Conservation (phyloP, 2,888 invertebrate genomes). For the Agonopterix heracliana region DNA sequence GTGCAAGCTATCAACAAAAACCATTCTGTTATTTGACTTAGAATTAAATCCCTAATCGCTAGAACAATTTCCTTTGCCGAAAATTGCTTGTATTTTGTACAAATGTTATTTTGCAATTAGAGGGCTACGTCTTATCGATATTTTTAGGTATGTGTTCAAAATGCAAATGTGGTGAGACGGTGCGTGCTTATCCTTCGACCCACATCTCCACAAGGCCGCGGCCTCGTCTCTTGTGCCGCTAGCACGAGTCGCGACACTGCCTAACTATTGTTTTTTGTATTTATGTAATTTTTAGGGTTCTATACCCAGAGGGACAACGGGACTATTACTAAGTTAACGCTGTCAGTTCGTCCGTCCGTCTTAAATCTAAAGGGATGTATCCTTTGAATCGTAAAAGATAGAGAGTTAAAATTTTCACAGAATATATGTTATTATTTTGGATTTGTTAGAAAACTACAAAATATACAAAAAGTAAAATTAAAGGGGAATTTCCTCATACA, state of each 20-base stretch:
- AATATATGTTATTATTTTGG: no score
- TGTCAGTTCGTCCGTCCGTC: no score
- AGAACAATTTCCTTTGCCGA: conserved; percentile 35
- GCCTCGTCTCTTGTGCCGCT: conserved; percentile 32
- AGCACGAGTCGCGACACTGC: conserved; percentile 33
- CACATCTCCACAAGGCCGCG: conserved; percentile 68
- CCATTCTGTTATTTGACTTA: conserved; percentile 4
- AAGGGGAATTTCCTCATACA: no score
- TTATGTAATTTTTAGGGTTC: no score
- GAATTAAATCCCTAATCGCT: conserved; percentile 23
- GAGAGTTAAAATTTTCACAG: no score
- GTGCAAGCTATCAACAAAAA: conserved; percentile 15
- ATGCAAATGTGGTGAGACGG: conserved; percentile 57
- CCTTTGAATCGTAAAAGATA: no score
- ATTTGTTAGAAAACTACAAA: no score
- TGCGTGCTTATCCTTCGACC: conserved; percentile 68
- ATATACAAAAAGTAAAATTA: no score
- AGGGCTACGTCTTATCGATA: conserved; percentile 34
- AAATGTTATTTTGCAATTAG: conserved; percentile 58
- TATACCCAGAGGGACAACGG: no score
- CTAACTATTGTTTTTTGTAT: background rate
- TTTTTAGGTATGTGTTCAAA: conserved; percentile 48
- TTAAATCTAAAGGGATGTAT: no score
- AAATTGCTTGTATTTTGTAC: conserved; percentile 25
- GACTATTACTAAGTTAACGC: no score